Evolutionary conservation across 2,113 vertebrate species (phyloP), one percentile per base, ranked within the genome.

Genomic region (Sander lucioperca): DNA sequence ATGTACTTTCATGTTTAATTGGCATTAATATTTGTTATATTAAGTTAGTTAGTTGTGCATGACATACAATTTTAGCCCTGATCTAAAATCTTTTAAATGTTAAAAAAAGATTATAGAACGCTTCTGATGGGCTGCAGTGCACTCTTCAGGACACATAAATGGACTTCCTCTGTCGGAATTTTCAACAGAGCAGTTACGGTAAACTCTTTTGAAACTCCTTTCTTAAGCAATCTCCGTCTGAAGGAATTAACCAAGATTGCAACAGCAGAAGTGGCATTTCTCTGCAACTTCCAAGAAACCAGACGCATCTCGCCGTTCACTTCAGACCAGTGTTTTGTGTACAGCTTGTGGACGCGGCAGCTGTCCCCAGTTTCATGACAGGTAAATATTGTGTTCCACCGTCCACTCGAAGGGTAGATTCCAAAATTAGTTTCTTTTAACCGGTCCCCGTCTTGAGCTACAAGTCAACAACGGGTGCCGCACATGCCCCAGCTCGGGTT

Each of bases 331-430:
- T 43, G 39, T 10, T 43, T 43, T 83, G 79, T 21, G 39, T 27
- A 10, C 23, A 33, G 61, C 63, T 25, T 36, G 30, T 33, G 53
- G 66, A 47, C 45, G 4, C 39, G 27, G 61, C 90, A 91, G 89
- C 90, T 89, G 89, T 66, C 47, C 43, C 43, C 57, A 5, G 11
- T 69, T 80, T 59, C 18, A 2, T 80, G 81, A 79, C 85, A 88
- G 81, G 10, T 92, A 90, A 54, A 86, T 79, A 84, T 87, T 85
- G 67, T 51, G 74, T 88, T 86, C 88, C 86, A 74, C 50, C 66
- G 45, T 84, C 68, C 71, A 86, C 57, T 61, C 33, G 1, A 56
- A 57, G 65, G 75, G 80, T 77, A 36, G 10, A 19, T 64, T 78
- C 77, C 53, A 71, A 90, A 85, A 94, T 43, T 87, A 94, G 82